Percentiles rank a stretch among this genome's conserved stretches.
Conservation (phyloP, 2,888 invertebrate species). For the Sialis fuliginosa region DNA sequence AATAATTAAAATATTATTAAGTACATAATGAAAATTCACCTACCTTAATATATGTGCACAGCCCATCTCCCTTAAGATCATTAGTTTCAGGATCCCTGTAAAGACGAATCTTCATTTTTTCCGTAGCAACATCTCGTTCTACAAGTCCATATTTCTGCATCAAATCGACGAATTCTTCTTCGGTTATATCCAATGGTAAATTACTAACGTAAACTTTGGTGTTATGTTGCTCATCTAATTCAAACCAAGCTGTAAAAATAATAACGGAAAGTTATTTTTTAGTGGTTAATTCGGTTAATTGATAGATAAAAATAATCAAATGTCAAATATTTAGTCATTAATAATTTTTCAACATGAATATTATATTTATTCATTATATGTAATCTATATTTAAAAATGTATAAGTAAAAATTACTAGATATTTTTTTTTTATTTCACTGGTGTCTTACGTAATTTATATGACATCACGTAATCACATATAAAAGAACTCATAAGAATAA, state of each 20-base stretch:
- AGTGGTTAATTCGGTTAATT: not conserved
- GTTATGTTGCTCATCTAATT: conserved; percentile 70
- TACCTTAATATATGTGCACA: conserved; percentile 91
- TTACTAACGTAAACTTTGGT: conserved; percentile 94
- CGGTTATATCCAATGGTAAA: conserved; percentile 72
- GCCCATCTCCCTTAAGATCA: conserved; percentile 83
- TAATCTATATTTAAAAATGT: too few relatives aligned
- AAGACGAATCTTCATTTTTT: conserved; percentile 77
- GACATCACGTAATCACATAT: conserved; percentile 4
- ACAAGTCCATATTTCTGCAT: conserved; percentile 96
- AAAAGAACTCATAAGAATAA: conserved; percentile 2
- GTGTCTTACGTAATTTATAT: not conserved
- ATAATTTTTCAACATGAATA: too few relatives aligned
- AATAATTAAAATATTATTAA: too few relatives aligned
- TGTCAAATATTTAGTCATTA: too few relatives aligned
- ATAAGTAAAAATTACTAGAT: too few relatives aligned
- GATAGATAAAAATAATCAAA: not conserved
- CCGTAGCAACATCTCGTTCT: conserved; percentile 65
- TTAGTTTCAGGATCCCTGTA: conserved; percentile 69
- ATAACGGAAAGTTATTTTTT: not conserved
- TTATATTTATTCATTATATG: too few relatives aligned
- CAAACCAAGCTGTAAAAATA: conserved; percentile 65
- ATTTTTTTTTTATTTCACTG: too few relatives aligned
- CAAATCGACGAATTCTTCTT: conserved; percentile 76
- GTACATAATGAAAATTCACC: conserved; percentile 13